Base-by-base conservation (phyloP, 2,888 invertebrate genomes). In the Myathropa florea region DNA sequence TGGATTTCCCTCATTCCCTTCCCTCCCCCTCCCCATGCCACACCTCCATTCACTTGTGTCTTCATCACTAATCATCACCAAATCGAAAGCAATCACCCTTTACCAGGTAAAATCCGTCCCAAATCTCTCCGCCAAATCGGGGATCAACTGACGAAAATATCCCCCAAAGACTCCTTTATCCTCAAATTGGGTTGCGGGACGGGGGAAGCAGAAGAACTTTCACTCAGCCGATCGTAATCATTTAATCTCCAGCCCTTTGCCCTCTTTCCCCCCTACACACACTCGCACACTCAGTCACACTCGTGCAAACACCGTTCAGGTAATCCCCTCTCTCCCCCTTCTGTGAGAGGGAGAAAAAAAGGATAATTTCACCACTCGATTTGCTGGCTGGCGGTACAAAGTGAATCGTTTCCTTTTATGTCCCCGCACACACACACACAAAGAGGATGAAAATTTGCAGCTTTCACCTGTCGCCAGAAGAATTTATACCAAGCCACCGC, bases 291-390 rank as follows among this genome's bases (percentile, higher is more conserved):
- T 57, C 57, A 61, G 23, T 10, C 28, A 57, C 46, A 70, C 71
- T 18, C 53, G 10, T 55, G 57, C 76, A 67, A 77, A 80, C 53
- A 60, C 71, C 81, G 71, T 84, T 84, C 71, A 57, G 76, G 80
- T 81, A 77, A 85, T 81, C 81, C 81, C 68, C 77, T 64, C 72
- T 64, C 67, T 60, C 68, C 3, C 24, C 18, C 46, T 2, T n/a
- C 39, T n/a, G 14, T n/a, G n/a, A 46, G 18, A 46, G 4, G 14
- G 18, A 4, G 18, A 24, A 57, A 24, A 57, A 81, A 81, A 77
- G 76, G 81, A 85, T 85, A 85, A 85, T 81, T 85, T 85, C 76
- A 81, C 81, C 84, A 85, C 81, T 85, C 81, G 84, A 81, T 85
- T 82, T 82, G 75, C 76, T 82, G 33, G 33, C 53, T 53, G 76